Evolutionary conservation across 2,797 vertebrate genomes (phyloP).

Genomic region (Pristis pectinata): DNA sequence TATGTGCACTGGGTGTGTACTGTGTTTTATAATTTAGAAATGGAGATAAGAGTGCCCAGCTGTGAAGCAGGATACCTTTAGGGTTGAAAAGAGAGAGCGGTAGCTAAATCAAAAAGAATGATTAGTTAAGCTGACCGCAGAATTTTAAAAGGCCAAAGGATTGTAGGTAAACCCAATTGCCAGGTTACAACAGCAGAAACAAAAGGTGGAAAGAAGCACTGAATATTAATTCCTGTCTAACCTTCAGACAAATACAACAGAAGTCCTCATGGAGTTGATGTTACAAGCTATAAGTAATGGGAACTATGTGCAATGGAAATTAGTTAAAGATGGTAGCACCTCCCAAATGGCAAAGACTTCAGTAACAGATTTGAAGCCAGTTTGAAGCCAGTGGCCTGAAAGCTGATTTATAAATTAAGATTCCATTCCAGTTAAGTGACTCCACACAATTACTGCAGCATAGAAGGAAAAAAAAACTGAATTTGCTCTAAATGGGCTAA

Average conservation of each 20-base stretch:
- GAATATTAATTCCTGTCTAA: background rate
- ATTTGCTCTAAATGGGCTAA: background rate
- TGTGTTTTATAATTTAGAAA: background rate
- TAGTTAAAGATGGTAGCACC: background rate
- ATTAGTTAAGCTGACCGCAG: background rate
- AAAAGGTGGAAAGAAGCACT: background rate
- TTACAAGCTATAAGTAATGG: background rate
- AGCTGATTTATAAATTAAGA: constrained; percentile 34
- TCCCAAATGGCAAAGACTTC: background rate
- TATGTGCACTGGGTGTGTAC: background rate
- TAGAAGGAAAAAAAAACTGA: background rate
- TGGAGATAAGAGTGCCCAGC: background rate
- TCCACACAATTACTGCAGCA: background rate
- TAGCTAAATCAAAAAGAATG: background rate
- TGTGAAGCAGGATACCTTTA: background rate
- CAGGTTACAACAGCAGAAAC: too few species aligned
- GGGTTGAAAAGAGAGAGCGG: background rate
- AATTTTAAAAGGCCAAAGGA: background rate
- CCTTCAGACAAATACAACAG: background rate
- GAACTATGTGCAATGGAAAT: background rate
- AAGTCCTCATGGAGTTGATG: background rate
- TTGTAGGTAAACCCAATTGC: background rate
- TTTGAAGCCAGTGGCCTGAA: constrained; percentile 31
- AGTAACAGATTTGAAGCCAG: background rate
- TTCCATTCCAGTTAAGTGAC: constrained; percentile 32